phyloP scores from a whole-genome alignment of 1,140 invertebrate genomes.

The Eueides isabella region DNA sequence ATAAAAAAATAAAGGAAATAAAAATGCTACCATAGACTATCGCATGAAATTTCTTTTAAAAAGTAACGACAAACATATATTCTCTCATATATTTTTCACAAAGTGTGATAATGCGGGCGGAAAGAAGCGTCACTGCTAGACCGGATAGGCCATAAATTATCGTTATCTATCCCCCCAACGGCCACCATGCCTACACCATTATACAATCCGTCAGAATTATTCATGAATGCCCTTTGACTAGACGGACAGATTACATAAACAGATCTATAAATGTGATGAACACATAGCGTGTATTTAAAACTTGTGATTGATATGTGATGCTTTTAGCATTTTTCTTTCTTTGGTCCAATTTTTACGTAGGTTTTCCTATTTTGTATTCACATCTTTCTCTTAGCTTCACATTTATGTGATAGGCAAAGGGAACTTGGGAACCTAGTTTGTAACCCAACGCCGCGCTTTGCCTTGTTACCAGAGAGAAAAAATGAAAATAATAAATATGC shows the following conservation, averaged over 20 bases:
- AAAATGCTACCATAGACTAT: not conserved
- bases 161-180: slow-evolving; percentile 16
- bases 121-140: slow-evolving; percentile 12
- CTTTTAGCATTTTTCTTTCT: not conserved
- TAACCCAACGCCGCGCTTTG: no score
- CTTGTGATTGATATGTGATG: not conserved
- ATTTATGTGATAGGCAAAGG: no score
- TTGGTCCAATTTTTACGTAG: not conserved
- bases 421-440: no score
- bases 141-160: slow-evolving; percentile 33
- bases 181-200: slow-evolving; percentile 24
- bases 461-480: no score
- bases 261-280: slow-evolving; percentile 4
- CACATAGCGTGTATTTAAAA: not conserved
- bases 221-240: slow-evolving; percentile 27
- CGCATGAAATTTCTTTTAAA: not conserved
- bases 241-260: slow-evolving; percentile 15
- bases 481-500: no score
- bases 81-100: slow-evolving; percentile 1
- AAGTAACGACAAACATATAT: not conserved
- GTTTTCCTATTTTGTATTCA: no score
- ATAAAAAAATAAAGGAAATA: no score
- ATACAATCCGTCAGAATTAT: slow-evolving; percentile 30
- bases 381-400: not conserved
- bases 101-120: slow-evolving; percentile 17